Conservation (phyloP, 2,113 vertebrate species). For the Argyrosomus japonicus region DNA sequence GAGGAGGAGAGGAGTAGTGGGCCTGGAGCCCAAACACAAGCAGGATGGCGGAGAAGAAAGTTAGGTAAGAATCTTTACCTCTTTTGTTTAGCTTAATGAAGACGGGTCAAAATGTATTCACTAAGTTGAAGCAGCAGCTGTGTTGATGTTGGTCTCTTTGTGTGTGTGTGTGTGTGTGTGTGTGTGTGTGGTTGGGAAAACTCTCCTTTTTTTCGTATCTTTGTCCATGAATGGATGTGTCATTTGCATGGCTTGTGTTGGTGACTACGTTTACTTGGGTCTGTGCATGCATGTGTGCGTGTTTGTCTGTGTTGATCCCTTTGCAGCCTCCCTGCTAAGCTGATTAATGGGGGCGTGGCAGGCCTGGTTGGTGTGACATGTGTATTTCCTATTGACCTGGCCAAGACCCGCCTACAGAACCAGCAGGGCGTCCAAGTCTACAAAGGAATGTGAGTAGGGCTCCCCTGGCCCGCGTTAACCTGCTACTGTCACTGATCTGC, state of each 20-base stretch:
- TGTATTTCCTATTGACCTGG: constrained; percentile 93
- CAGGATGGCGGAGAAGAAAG: constrained; percentile 82
- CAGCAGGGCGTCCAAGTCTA: constrained; percentile 89
- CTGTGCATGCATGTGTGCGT: constrained; percentile 38
- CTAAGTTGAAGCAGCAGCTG: constrained; percentile 9
- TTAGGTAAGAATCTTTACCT: constrained; percentile 67
- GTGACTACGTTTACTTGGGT: constrained; percentile 35
- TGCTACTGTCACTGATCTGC: constrained; percentile 10
- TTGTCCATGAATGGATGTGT: constrained; percentile 14
- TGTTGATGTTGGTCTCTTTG: constrained; percentile 10
- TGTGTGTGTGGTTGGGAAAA: background rate
- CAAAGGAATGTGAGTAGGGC: constrained; percentile 88
- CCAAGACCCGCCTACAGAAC: constrained; percentile 94
- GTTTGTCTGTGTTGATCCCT: constrained; percentile 64
- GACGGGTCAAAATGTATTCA: background rate
- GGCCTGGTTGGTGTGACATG: constrained; percentile 93
- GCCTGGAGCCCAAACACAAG: constrained; percentile 60
- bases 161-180: constrained; percentile 13
- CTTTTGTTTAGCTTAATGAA: constrained; percentile 13
- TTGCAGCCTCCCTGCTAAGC: constrained; percentile 88
- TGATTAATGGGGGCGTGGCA: constrained; percentile 92
- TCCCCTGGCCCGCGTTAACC: constrained; percentile 10
- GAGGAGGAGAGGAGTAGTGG: constrained; percentile 40
- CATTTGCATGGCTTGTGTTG: constrained; percentile 14
- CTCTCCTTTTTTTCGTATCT: constrained; percentile 1